phyloP scores from a whole-genome alignment of 23 tunicate genomes.

The Botrylloides violaceus region DNA sequence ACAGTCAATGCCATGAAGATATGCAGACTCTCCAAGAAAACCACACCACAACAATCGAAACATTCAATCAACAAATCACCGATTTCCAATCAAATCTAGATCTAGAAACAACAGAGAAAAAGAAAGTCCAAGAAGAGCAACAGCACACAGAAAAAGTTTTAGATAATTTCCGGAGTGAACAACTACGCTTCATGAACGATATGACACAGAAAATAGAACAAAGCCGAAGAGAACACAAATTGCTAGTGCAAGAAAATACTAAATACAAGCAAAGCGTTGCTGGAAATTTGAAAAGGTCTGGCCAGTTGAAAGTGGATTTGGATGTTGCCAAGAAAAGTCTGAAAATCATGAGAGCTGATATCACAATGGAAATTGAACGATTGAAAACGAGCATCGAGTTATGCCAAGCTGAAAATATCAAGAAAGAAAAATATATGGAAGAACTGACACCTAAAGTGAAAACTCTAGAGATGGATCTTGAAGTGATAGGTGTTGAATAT shows the following conservation, averaged over 20 bases:
- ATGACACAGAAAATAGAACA: conserved; percentile 42
- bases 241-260: conserved; percentile 21
- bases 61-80: conserved; percentile 58
- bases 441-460: conserved; percentile 32
- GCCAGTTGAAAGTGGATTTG: conserved; percentile 34
- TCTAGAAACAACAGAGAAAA: conserved; percentile 63
- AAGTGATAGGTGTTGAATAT: conserved; percentile 34
- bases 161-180: conserved; percentile 57
- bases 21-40: conserved; percentile 45
- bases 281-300: conserved; percentile 25
- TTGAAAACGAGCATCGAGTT: conserved; percentile 40
- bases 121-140: conserved; percentile 43
- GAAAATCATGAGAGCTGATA: conserved; percentile 30
- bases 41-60: conserved; percentile 53
- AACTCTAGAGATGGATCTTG: conserved; percentile 26
- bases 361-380: conserved; percentile 51
- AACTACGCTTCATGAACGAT: conserved; percentile 54
- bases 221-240: conserved; percentile 35
- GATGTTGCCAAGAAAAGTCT: conserved; percentile 58
- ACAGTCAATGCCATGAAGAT: conserved; percentile 28
- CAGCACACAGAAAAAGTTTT: conserved; percentile 70
- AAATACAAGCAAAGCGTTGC: conserved; percentile 29
- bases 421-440: conserved; percentile 23
- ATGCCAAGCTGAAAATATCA: conserved; percentile 27
- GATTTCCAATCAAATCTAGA: conserved; percentile 38